Percentiles rank a stretch among this genome's conserved stretches.
These are phyloP conservation scores for Aphelinus atriplicis DNA, from an alignment of 1,140 invertebrate species.

Conservation along the genomic window DNA sequence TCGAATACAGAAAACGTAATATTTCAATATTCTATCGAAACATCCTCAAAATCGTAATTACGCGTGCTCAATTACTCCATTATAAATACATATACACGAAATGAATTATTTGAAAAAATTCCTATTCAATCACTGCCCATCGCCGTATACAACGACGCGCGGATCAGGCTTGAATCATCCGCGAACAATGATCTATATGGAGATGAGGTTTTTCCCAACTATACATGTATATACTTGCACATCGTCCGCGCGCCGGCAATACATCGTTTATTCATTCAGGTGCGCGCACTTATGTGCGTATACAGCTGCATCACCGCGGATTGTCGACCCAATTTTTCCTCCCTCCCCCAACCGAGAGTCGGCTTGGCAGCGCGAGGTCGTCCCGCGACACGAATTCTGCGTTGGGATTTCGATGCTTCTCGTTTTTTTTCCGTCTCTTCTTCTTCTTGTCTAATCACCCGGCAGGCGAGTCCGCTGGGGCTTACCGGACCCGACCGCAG, in stretches of 20 bases:
- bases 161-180: slow-evolving; percentile 32
- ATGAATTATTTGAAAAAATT: no score
- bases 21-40: no score
- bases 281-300: no score
- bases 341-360: no score
- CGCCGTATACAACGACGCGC: slow-evolving; percentile 11
- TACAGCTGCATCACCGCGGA: neutral
- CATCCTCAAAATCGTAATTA: no score
- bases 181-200: slow-evolving; percentile 44
- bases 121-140: no score
- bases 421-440: neutral
- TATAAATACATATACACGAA: no score
- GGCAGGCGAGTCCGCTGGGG: no score
- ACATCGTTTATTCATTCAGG: slow-evolving; percentile 17
- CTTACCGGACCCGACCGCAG: neutral
- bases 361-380: neutral
- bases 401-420: neutral
- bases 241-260: no score
- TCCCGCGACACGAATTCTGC: neutral
- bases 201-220: slow-evolving; percentile 47
- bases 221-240: slow-evolving; percentile 18
- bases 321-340: slow-evolving; percentile 35
- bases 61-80: no score
- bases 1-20: no score
- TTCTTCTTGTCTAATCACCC: neutral